phyloP scores from a whole-genome alignment of 2,888 invertebrate species.

The Diaprepes abbreviatus region DNA sequence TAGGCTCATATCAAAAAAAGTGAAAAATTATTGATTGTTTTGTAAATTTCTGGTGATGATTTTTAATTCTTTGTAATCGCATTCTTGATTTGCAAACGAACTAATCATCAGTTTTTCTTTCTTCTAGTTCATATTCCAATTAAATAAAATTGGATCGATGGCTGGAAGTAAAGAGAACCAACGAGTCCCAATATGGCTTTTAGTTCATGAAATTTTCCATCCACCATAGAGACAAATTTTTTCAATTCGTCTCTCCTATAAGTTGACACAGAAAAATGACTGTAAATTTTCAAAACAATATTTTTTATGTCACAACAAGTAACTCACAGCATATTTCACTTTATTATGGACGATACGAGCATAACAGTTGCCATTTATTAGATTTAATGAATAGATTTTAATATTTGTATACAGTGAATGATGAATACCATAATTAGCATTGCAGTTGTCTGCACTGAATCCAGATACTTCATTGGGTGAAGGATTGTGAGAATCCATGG shows the following conservation, averaged over 20 bases:
- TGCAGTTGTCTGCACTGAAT: constrained; percentile 59
- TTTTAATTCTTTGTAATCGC: background rate
- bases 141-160: constrained; percentile 20
- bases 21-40: background rate
- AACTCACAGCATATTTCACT: constrained; percentile 45
- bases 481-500: constrained; percentile 52
- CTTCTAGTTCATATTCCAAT: background rate
- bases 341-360: constrained; percentile 51
- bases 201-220: constrained; percentile 48
- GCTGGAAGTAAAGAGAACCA: constrained; percentile 12
- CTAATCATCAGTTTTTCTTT: too few relatives aligned
- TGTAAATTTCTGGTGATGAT: background rate
- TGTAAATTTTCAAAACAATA: constrained; percentile 50
- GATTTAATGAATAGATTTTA: constrained; percentile 39
- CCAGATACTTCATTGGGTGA: constrained; percentile 56
- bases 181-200: constrained; percentile 27
- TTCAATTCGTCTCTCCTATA: constrained; percentile 45
- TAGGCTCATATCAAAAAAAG: constrained; percentile 3
- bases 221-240: constrained; percentile 46
- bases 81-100: background rate
- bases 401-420: constrained; percentile 51
- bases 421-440: constrained; percentile 57
- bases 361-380: constrained; percentile 52
- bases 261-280: constrained; percentile 48
- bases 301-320: constrained; percentile 50